Percentiles rank a stretch among this genome's conserved stretches.
These are phyloP conservation scores for Glyphotaelius pellucidus DNA, from an alignment of 2,888 invertebrate species.

Conservation along the genomic window DNA sequence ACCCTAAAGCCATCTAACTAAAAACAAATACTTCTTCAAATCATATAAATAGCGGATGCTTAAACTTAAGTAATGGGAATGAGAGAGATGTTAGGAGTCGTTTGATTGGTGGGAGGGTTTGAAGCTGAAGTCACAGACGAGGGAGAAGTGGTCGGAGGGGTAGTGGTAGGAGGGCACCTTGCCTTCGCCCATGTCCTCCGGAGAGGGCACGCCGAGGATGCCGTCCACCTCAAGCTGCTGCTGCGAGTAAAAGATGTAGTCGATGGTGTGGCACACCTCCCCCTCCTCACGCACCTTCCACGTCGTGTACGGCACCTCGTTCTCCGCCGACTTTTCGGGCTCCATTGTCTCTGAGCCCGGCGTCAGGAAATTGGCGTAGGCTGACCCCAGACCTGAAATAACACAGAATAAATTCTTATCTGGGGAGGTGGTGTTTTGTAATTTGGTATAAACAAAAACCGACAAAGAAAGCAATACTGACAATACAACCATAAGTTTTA, in stretches of 20 bases:
- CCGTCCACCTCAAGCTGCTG: conserved; percentile 77
- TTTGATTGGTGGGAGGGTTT: not conserved
- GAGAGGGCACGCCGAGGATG: conserved; percentile 80
- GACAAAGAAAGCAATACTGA: not conserved
- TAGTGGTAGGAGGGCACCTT: conserved; percentile 83
- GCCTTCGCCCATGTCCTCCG: conserved; percentile 81
- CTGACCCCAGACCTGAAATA: conserved; percentile 61
- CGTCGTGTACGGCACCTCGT: conserved; percentile 85
- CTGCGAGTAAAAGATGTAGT: conserved; percentile 83
- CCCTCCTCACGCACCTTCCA: conserved; percentile 86
- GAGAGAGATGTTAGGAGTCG: not conserved
- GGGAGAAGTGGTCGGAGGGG: conserved; percentile 87
- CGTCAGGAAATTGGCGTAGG: conserved; percentile 58
- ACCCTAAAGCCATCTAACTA: not conserved
- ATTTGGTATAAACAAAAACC: not conserved
- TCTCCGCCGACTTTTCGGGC: conserved; percentile 69
- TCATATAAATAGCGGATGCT: not conserved
- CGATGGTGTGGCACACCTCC: conserved; percentile 85
- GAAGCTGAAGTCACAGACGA: conserved; percentile 80
- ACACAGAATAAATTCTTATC: not conserved
- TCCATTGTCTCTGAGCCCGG: conserved; percentile 31
- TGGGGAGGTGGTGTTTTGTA: not conserved
- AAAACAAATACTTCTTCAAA: not conserved
- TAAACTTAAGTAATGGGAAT: not conserved
- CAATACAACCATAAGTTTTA: not conserved